These are phyloP conservation scores for Chloroclysta siterata DNA, from an alignment of 2,888 invertebrate genomes.

Conservation along the genomic window DNA sequence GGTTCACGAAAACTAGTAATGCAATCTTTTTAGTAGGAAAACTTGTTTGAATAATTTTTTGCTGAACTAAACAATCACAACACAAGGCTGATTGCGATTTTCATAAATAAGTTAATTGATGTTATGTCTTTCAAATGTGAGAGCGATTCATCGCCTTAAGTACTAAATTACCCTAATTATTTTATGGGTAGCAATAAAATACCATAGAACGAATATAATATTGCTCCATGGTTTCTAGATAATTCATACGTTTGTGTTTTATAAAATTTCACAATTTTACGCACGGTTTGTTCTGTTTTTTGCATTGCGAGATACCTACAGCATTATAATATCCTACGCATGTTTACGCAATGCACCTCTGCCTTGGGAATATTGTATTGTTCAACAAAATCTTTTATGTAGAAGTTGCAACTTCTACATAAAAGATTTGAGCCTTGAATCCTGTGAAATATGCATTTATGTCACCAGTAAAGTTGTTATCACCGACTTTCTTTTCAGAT, in stretches of 20 bases:
- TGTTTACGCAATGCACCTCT: conserved; percentile 1
- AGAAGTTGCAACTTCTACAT: too few relatives aligned
- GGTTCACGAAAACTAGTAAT: too few relatives aligned
- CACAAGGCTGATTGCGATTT: too few relatives aligned
- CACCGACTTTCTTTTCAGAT: conserved; percentile 78
- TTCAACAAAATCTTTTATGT: neutral
- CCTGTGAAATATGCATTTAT: too few relatives aligned
- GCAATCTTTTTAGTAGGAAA: too few relatives aligned
- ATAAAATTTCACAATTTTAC: neutral
- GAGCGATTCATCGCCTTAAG: too few relatives aligned
- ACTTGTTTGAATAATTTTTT: too few relatives aligned
- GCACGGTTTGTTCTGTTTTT: neutral
- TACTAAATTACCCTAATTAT: neutral
- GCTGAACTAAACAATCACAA: too few relatives aligned
- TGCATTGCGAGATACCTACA: neutral
- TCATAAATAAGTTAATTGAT: too few relatives aligned
- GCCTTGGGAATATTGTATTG: conserved; percentile 1
- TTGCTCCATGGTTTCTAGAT: neutral
- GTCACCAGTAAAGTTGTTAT: neutral
- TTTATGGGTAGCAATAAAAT: neutral
- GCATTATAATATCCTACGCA: conserved; percentile 3
- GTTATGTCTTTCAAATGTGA: too few relatives aligned
- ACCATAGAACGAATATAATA: neutral
- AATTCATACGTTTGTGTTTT: neutral
- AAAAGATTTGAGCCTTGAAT: too few relatives aligned